Percentiles rank a stretch among this genome's conserved stretches.
These are phyloP conservation scores for Trachelipus rathkii DNA, from an alignment of 1,140 invertebrate genomes.

Conservation along the genomic window DNA sequence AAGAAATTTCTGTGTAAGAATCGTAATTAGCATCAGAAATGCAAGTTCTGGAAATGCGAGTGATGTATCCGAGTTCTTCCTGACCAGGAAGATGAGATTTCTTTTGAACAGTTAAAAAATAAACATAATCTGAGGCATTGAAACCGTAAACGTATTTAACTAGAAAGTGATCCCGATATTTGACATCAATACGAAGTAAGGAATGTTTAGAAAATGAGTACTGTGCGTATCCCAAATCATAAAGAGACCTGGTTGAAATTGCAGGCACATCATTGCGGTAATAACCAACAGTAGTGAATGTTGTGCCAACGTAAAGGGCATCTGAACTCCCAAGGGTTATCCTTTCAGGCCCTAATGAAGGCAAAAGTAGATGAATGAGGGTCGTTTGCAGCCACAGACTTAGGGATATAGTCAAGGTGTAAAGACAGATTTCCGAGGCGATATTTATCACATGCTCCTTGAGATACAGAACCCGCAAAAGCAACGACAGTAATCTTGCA, in stretches of 20 bases:
- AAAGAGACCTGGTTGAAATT: conserved; percentile 77
- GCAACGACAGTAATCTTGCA: conserved; percentile 71
- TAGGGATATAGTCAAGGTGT: conserved; percentile 67
- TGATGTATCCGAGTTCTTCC: conserved; percentile 78
- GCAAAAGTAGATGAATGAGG: conserved; percentile 85
- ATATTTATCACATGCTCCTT: conserved; percentile 83
- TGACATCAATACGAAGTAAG: conserved; percentile 83
- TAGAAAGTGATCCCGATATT: conserved; percentile 88
- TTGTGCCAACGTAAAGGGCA: conserved; percentile 89
- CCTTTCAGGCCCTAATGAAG: conserved; percentile 86
- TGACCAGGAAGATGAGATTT: conserved; percentile 74
- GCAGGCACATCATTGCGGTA: conserved; percentile 91
- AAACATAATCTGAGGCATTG: conserved; percentile 87
- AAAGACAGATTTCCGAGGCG: conserved; percentile 48
- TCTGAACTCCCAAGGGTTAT: conserved; percentile 69
- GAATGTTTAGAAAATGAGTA: conserved; percentile 81
- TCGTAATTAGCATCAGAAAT: conserved; percentile 91
- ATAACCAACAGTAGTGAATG: conserved; percentile 85
- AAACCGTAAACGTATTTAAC: conserved; percentile 95
- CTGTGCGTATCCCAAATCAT: conserved; percentile 72
- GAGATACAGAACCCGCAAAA: conserved; percentile 78
- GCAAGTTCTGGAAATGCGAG: conserved; percentile 69
- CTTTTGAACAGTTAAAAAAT: conserved; percentile 92
- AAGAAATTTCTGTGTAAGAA: conserved; percentile 71
- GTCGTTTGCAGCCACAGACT: conserved; percentile 84